These are phyloP conservation scores for Lasioglossum figueresi DNA, from an alignment of 2,888 invertebrate species.

Conservation along the genomic window DNA sequence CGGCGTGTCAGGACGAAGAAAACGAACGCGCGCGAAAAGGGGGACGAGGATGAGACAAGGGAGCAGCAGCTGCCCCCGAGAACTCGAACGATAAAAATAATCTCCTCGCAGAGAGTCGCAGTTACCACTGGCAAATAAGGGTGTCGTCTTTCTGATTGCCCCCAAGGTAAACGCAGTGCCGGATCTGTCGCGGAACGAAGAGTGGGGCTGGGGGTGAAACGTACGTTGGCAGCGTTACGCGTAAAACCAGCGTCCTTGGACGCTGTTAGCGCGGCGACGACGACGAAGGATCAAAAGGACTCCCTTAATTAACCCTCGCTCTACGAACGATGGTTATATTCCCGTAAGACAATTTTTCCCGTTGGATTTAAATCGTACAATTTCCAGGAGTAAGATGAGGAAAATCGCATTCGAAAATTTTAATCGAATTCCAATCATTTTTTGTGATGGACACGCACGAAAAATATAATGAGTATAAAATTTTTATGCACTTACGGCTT, in stretches of 20 bases:
- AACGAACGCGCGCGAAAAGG: slow-evolving; percentile 41
- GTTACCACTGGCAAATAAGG: slow-evolving; percentile 69
- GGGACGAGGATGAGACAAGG: slow-evolving; percentile 32
- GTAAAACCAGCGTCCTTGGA: slow-evolving; percentile 26
- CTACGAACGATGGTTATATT: not conserved
- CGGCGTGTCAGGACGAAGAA: slow-evolving; percentile 53
- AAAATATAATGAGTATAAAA: no score
- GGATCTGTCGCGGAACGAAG: not conserved
- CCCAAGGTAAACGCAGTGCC: slow-evolving; percentile 37
- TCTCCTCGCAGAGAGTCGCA: slow-evolving; percentile 58
- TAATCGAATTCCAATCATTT: no score
- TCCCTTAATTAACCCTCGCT: not conserved
- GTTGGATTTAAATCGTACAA: no score
- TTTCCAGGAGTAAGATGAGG: no score
- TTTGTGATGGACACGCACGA: no score
- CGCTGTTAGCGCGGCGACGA: not conserved
- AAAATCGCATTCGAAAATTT: no score
- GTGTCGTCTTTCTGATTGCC: slow-evolving; percentile 73
- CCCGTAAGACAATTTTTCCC: not conserved
- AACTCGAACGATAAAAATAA: slow-evolving; percentile 71
- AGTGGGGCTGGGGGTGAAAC: not conserved
- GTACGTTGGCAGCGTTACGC: slow-evolving; percentile 29
- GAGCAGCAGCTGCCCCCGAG: slow-evolving; percentile 54
- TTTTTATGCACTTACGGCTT: no score
- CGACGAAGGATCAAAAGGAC: slow-evolving; percentile 54